Evolutionary conservation across 2,113 vertebrate genomes (phyloP).

Genomic region (Grantiella picta): DNA sequence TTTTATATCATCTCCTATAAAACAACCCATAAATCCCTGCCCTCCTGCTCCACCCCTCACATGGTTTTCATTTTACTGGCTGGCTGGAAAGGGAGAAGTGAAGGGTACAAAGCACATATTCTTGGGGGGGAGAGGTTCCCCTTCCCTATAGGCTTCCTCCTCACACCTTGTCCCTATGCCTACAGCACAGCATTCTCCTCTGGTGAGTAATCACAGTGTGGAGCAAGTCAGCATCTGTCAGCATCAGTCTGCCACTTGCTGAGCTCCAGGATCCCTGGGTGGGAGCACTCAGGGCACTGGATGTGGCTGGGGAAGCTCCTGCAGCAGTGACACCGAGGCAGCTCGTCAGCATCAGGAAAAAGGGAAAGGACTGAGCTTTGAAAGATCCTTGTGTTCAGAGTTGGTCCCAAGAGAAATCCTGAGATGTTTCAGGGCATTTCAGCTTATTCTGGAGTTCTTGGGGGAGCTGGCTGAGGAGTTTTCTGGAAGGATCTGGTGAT

Average conservation of each 20-base stretch:
- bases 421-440: neutral
- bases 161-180: neutral
- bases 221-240: neutral
- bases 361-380: neutral
- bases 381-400: neutral
- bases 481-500: neutral
- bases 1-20: conserved; percentile 57
- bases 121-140: conserved; percentile 24
- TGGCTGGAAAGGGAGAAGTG: neutral
- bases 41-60: conserved; percentile 50
- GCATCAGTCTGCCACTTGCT: neutral
- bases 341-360: neutral
- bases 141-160: neutral
- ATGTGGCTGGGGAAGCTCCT: neutral
- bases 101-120: conserved; percentile 12
- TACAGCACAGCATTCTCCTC: neutral
- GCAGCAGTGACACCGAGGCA: neutral
- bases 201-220: neutral
- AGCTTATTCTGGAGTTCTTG: neutral
- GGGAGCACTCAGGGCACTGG: neutral
- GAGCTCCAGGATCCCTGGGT: neutral
- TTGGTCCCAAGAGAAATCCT: neutral
- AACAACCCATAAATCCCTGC: conserved; percentile 53
- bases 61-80: conserved; percentile 41
- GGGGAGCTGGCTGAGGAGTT: neutral